Conservation (phyloP, 2,797 vertebrate species). For the Onychomys torridus region DNA sequence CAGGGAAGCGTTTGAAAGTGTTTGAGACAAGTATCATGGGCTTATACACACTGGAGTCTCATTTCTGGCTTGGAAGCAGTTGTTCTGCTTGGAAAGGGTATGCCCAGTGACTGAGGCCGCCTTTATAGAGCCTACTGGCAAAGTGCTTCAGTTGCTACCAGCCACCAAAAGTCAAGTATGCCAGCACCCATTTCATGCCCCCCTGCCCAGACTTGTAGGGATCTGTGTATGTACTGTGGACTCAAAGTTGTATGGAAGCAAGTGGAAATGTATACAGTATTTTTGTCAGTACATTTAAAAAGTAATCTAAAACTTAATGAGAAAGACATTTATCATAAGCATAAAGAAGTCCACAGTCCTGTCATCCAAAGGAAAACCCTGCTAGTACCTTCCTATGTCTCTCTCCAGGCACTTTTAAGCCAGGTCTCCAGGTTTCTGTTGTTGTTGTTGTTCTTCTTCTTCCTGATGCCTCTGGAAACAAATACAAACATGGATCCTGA, state of each 20-base stretch:
- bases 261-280: background rate
- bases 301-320: background rate
- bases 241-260: too few species aligned
- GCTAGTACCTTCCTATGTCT: background rate
- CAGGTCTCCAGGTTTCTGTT: background rate
- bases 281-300: background rate
- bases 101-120: background rate
- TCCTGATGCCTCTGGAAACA: background rate
- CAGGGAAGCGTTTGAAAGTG: background rate
- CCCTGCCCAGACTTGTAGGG: background rate
- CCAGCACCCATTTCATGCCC: background rate
- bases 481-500: background rate
- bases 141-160: background rate
- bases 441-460: background rate
- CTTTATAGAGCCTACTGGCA: background rate
- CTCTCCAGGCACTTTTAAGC: constrained; percentile 36
- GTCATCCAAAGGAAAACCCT: background rate
- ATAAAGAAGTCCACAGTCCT: background rate
- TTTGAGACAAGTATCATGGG: background rate
- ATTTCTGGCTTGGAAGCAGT: background rate
- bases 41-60: background rate
- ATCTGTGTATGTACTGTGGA: background rate
- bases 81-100: background rate
- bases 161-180: background rate
- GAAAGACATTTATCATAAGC: constrained; percentile 17